Evolutionary conservation across 2,113 vertebrate genomes (phyloP).

Genomic region (Clarias gariepinus): DNA sequence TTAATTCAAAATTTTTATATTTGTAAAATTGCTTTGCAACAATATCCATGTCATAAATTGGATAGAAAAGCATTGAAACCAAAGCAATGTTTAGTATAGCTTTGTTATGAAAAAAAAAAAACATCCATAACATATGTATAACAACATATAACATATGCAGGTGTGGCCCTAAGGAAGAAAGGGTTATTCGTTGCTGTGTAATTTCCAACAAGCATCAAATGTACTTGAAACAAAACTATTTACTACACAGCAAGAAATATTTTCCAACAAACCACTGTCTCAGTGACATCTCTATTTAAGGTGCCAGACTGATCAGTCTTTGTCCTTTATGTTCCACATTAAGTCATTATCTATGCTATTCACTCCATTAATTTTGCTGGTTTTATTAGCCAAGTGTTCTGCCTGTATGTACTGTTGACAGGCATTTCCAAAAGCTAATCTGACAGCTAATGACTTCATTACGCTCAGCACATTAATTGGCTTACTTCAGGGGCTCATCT

Average conservation of each 20-base stretch:
- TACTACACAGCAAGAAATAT: constrained; percentile 58
- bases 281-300: constrained; percentile 87
- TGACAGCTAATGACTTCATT: constrained; percentile 99
- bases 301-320: constrained; percentile 79
- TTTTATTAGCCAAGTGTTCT: constrained; percentile 90
- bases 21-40: too few species aligned
- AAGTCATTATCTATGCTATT: constrained; percentile 94
- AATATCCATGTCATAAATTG: too few species aligned
- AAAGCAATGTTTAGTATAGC: neutral
- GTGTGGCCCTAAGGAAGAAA: neutral
- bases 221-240: constrained; percentile 55
- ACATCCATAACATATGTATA: neutral
- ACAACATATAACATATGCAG: neutral
- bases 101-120: neutral
- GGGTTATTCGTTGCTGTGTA: neutral
- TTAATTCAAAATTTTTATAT: too few species aligned
- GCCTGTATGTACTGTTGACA: constrained; percentile 82
- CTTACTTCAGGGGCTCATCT: constrained; percentile 90
- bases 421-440: constrained; percentile 88
- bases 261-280: constrained; percentile 73
- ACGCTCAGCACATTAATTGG: constrained; percentile 91
- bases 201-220: neutral
- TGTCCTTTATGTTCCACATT: constrained; percentile 90
- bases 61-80: neutral
- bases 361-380: constrained; percentile 93